Conservation (phyloP, 2,888 invertebrate genomes). For the Crioceris asparagi region DNA sequence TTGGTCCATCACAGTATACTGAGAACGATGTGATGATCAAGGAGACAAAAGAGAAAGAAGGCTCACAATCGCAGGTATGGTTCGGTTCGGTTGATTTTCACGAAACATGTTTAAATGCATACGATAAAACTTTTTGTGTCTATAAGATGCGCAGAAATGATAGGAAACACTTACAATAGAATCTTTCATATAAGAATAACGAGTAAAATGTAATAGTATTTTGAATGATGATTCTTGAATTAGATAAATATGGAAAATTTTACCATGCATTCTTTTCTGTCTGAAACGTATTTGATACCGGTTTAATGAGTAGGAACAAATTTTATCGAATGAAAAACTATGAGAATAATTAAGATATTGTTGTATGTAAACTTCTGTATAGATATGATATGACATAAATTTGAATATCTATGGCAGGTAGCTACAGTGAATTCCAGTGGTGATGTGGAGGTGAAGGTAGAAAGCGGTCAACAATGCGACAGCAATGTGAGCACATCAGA, state of each 20-base stretch:
- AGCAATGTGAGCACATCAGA: constrained; percentile 40
- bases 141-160: too few relatives aligned
- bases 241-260: too few relatives aligned
- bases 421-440: constrained; percentile 39
- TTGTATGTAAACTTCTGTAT: constrained; percentile 14
- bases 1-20: constrained; percentile 36
- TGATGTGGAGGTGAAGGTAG: constrained; percentile 35
- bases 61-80: constrained; percentile 30
- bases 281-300: too few relatives aligned
- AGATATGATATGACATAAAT: too few relatives aligned
- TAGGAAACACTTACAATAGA: too few relatives aligned
- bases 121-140: not conserved
- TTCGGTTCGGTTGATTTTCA: too few relatives aligned
- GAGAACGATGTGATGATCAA: constrained; percentile 34
- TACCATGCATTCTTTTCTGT: too few relatives aligned
- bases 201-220: too few relatives aligned
- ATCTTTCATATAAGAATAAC: too few relatives aligned
- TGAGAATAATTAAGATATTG: not conserved
- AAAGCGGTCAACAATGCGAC: constrained; percentile 35
- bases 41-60: constrained; percentile 28
- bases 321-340: not conserved
- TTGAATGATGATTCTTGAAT: too few relatives aligned
- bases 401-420: too few relatives aligned
- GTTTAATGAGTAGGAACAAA: not conserved
- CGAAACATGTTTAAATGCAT: not conserved